Conservation (phyloP, 1,140 invertebrate genomes). For the Neelides sp. region DNA sequence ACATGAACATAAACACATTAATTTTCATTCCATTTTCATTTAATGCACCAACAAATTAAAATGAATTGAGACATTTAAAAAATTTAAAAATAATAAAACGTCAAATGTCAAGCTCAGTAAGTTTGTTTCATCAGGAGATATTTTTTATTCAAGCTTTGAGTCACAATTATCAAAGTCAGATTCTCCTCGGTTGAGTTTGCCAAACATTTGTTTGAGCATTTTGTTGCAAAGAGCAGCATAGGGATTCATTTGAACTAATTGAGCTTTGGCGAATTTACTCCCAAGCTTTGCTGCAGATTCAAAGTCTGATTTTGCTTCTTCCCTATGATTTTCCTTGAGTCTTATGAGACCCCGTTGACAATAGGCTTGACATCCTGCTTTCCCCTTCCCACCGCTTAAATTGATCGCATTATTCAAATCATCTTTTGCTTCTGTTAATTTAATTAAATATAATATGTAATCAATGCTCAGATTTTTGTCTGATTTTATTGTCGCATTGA, state of each 20-base stretch:
- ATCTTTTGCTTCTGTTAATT: slow-evolving; percentile 50
- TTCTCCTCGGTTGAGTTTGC: slow-evolving; percentile 39
- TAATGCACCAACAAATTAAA: too few relatives aligned
- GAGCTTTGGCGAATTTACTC: slow-evolving; percentile 62
- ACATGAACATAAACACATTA: too few relatives aligned
- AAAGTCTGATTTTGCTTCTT: slow-evolving; percentile 59
- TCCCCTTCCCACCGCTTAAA: slow-evolving; percentile 48
- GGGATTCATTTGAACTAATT: slow-evolving; percentile 64
- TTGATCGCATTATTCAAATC: slow-evolving; percentile 60
- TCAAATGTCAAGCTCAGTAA: too few relatives aligned
- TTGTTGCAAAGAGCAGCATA: slow-evolving; percentile 83
- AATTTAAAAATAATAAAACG: too few relatives aligned
- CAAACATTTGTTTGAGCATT: slow-evolving; percentile 64
- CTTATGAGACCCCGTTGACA: slow-evolving; percentile 65
- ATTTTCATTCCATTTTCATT: too few relatives aligned
- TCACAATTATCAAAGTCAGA: too few relatives aligned
- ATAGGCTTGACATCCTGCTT: slow-evolving; percentile 55
- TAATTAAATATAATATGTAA: too few relatives aligned
- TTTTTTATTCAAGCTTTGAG: too few relatives aligned
- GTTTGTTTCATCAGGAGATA: too few relatives aligned
- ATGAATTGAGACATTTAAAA: too few relatives aligned
- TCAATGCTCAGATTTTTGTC: too few relatives aligned
- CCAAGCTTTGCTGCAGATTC: slow-evolving; percentile 57
- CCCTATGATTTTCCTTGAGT: slow-evolving; percentile 44
- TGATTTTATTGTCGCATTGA: too few relatives aligned